phyloP scores from a whole-genome alignment of 2,888 invertebrate species.

The Acholoe squamosa region DNA sequence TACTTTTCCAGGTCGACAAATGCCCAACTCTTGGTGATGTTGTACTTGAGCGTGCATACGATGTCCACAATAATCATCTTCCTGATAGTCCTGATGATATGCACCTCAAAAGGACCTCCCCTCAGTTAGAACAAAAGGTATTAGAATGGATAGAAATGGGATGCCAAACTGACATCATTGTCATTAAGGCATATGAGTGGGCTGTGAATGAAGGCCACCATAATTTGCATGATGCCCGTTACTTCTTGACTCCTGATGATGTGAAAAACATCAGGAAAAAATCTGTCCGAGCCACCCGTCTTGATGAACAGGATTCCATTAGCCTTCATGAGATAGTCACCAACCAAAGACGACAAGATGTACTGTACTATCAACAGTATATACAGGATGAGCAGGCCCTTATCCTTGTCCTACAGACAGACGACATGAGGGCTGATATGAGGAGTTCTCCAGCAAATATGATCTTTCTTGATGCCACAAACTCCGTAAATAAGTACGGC shows the following conservation, averaged over 20 bases:
- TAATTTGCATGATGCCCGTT: background rate
- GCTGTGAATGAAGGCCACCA: background rate
- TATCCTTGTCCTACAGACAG: background rate
- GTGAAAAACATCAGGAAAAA: background rate
- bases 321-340: background rate
- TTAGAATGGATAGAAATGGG: background rate
- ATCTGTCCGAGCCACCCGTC: background rate
- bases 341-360: background rate
- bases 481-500: background rate
- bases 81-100: too few species aligned
- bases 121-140: too few species aligned
- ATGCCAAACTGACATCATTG: background rate
- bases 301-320: background rate
- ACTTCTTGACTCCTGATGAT: background rate
- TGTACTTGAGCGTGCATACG: too few species aligned
- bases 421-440: background rate
- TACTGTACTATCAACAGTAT: background rate
- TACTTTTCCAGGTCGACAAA: too few species aligned
- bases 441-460: background rate
- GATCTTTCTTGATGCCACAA: background rate
- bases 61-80: too few species aligned
- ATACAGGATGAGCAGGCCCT: background rate
- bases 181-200: background rate
- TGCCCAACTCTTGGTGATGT: too few species aligned
- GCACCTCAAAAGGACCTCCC: too few species aligned